Base-by-base conservation (phyloP, 1,140 invertebrate species). In the Cepaea nemoralis region DNA sequence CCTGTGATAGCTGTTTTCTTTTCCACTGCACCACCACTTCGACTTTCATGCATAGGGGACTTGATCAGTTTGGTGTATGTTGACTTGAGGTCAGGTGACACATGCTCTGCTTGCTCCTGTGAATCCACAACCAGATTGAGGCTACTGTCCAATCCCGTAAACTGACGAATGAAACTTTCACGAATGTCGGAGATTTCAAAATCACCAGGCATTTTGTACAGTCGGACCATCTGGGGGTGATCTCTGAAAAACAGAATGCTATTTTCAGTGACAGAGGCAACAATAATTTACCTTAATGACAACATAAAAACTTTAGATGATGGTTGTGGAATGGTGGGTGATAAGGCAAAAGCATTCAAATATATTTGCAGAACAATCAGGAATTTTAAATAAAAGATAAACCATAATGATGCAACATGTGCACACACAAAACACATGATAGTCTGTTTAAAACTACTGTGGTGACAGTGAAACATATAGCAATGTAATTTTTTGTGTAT, bases 131-230 rank as follows among this genome's bases (percentile, higher is more conserved):
- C 83, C 31, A 89, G 81, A 63, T 87, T 86, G 10, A 89, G 83
- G n/a, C 73, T 71, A 45, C 73, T 69, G 48, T 89, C 87, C 22
- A 81, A 82, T 22, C 83, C 82, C 19, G 86, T 85, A 63, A 99
- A 99, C 89, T 99, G 97, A 37, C 97, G 94, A 96, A 99, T 99
- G 91, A 99, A 99, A 90, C 97, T 99, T 91, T 99, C 98, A 50
- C 98, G 93, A 0, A 99, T 97, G 92, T 99, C 99, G 27, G 98
- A 98, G 35, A 99, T 92, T 89, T 95, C 96, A 87, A 99, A 99
- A 90, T 99, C 98, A 14, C 96, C 96, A 0, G 97, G 96, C 24
- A 98, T 95, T 93, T 97, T 97, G 90, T 98, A 96, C 24, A 99
- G 92, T 82, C 95, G 95, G 0, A 98, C 97, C 98, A 99, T 99